These are phyloP conservation scores for Tor tambroides DNA, from an alignment of 2,113 vertebrate genomes.

Conservation along the genomic window DNA sequence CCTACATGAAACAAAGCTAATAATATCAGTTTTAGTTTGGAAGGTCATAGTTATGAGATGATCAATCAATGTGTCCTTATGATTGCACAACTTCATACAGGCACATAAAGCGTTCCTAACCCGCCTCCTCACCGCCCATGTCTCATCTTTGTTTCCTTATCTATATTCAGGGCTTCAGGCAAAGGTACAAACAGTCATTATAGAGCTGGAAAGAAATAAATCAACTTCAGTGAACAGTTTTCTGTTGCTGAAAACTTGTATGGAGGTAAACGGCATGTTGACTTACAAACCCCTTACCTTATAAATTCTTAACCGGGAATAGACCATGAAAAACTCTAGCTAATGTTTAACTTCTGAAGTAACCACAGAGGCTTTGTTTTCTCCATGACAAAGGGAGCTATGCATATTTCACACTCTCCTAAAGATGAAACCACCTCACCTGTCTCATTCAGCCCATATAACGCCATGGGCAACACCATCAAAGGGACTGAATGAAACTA, in stretches of 20 bases:
- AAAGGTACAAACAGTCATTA: constrained; percentile 12
- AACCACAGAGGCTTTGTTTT: not conserved
- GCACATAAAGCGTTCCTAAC: not conserved
- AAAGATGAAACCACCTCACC: not conserved
- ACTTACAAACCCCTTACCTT: constrained; percentile 33
- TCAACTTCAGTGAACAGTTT: not conserved
- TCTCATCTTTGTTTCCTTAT: constrained; percentile 4
- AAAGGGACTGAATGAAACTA: not conserved
- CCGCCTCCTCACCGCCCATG: not conserved
- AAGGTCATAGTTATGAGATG: not conserved
- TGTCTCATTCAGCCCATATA: not conserved
- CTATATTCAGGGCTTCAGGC: constrained; percentile 43
- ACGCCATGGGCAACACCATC: not conserved
- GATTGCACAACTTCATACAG: not conserved
- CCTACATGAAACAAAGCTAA: not conserved
- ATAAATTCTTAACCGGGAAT: not conserved
- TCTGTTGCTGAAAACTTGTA: not conserved
- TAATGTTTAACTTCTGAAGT: constrained; percentile 43
- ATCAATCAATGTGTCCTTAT: not conserved
- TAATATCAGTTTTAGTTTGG: not conserved
- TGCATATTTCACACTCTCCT: not conserved
- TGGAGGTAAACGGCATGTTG: not conserved
- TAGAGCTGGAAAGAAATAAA: constrained; percentile 20
- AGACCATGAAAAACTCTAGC: not conserved
- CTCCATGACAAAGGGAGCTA: not conserved